phyloP scores from a whole-genome alignment of 2,797 vertebrate species.

The Amblyopsis hoosieri region DNA sequence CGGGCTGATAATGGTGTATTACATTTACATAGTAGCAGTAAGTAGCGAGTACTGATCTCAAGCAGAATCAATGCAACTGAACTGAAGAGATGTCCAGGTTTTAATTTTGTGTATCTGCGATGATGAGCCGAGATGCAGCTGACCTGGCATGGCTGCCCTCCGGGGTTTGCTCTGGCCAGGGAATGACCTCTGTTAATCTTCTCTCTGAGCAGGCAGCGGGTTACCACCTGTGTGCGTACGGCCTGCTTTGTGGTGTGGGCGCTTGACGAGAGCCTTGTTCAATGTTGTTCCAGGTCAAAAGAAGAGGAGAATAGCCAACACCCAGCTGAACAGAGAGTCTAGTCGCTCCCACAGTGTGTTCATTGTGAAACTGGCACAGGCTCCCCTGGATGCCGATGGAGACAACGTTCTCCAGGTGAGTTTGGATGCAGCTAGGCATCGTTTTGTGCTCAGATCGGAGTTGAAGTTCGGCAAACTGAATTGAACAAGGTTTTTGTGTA shows the following conservation, averaged over 20 bases:
- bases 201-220: constrained; percentile 76
- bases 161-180: constrained; percentile 70
- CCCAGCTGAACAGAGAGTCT: constrained; percentile 92
- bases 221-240: not conserved
- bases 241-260: not conserved
- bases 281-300: constrained; percentile 85
- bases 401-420: constrained; percentile 92
- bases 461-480: no score
- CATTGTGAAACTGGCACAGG: constrained; percentile 92
- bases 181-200: constrained; percentile 77
- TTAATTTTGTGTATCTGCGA: constrained; percentile 33
- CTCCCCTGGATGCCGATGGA: constrained; percentile 92
- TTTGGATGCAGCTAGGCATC: not conserved
- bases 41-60: no score
- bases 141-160: constrained; percentile 76
- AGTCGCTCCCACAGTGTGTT: constrained; percentile 98
- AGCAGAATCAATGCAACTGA: no score
- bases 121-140: constrained; percentile 76
- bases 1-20: no score
- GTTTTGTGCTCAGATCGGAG: not conserved
- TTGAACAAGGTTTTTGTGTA: no score
- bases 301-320: constrained; percentile 93
- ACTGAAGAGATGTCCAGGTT: no score
- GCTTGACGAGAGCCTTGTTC: not conserved
- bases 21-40: no score